These are phyloP conservation scores for Temnopleurus reevesii DNA, from an alignment of 53 echinoderm and acorn worm species.

Conservation along the genomic window DNA sequence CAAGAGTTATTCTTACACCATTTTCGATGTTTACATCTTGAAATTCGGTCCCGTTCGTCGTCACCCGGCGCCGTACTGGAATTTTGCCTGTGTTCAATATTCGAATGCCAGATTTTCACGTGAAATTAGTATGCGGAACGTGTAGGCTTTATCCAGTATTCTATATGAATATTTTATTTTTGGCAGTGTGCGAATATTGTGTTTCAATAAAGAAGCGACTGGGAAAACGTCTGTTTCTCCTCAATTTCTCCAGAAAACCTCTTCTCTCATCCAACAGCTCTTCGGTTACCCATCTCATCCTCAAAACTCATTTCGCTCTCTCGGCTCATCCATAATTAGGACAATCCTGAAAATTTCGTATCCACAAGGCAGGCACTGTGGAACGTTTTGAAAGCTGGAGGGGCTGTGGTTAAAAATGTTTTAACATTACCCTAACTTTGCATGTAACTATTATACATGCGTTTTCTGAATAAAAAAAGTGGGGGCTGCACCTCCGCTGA, in stretches of 20 bases:
- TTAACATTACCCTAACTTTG: no score
- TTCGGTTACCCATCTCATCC: no score
- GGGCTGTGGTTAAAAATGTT: no score
- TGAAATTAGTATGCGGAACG: slow-evolving; percentile 38
- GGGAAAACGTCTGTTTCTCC: neutral
- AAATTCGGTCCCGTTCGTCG: neutral
- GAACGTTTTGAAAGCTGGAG: no score
- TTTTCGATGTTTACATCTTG: slow-evolving; percentile 34
- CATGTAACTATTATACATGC: no score
- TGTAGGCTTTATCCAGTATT: slow-evolving; percentile 9
- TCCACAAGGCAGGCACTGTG: no score
- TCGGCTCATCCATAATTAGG: no score
- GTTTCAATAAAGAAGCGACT: neutral
- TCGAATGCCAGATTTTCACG: neutral
- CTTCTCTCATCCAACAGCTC: no score
- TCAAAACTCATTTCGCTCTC: no score
- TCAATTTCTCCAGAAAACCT: neutral
- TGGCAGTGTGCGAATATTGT: neutral
- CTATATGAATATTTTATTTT: neutral
- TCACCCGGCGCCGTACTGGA: neutral
- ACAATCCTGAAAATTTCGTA: no score
- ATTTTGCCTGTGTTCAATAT: neutral
- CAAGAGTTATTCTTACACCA: neutral
- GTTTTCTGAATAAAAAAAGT: no score
- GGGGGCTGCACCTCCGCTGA: no score